Base-by-base conservation (phyloP, 2,888 invertebrate species). In the Epinotia brunnichana region DNA sequence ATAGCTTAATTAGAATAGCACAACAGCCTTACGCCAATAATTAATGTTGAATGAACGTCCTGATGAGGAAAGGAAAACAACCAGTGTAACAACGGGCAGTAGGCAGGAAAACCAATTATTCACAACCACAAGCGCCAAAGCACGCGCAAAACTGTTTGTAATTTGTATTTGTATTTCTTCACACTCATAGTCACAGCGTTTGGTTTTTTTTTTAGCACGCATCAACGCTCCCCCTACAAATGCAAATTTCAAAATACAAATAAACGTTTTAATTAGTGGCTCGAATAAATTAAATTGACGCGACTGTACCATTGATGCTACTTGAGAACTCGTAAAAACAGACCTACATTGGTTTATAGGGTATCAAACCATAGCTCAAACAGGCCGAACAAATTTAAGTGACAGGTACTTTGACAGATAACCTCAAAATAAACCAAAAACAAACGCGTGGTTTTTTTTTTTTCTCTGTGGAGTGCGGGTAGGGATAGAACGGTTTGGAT, bases 1-100 rank as follows among this genome's bases (percentile, higher is more conserved):
- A 98, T 98, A 76, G 39, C 44, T 69, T 59, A 68, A 67, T 54
- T 67, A 62, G 19, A 48, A 10, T 59, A 60, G 51, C 21, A 56
- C 59, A 68, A 70, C 19, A 57, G 17, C 51, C 57, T 61, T 15
- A 53, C 61, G 29, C 51, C n/a, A n/a, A n/a, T 56, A 77, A 75
- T 63, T 74, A 75, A 74, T 74, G 29, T 17, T 9, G 62, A 63
- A 15, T 57, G 39, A 39, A 63, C 73, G 57, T 59, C n/a, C n/a
- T n/a, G 41, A 73, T 15, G 69, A 69, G 73, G 73, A 73, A 69
- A 69, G 73, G 73, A 73, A 69, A 73, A 73, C 62, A 54, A 67
- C 60, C 15, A 68, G 7, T 29, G 57, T 59, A 54, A 66, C 29
- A 61, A 19, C 59, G 39, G 15, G 51, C 39, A 13, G 35, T 67